phyloP scores from a whole-genome alignment of 1,140 invertebrate genomes.

The Zaprionus ghesquierei region DNA sequence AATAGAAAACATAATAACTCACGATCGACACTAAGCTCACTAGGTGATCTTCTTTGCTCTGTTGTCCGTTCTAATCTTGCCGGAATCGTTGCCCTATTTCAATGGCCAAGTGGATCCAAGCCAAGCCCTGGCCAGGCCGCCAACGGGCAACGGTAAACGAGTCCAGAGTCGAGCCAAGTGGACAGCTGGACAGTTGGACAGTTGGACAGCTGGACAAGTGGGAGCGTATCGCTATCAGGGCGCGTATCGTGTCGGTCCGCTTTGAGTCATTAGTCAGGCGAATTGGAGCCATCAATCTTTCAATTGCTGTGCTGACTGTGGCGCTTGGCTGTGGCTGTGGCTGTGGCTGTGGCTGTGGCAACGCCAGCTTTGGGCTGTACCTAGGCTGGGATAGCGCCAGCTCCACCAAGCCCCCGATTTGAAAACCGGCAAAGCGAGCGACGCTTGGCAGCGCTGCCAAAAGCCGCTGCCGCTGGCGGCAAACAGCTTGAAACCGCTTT shows the following conservation, averaged over 20 bases:
- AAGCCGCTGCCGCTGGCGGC: slow-evolving; percentile 8
- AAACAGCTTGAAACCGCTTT: slow-evolving; percentile 66
- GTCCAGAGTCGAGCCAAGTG: slow-evolving; percentile 1
- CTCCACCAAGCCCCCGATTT: slow-evolving; percentile 37
- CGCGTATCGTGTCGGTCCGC: slow-evolving; percentile 34
- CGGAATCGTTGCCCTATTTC: not conserved
- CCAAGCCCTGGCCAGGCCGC: not conserved
- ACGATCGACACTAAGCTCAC: not conserved
- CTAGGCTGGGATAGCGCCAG: slow-evolving; percentile 23
- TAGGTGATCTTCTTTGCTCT: not conserved
- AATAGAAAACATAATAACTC: not conserved
- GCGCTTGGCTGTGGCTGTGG: not conserved
- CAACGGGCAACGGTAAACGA: slow-evolving; percentile 8
- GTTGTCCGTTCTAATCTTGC: not conserved
- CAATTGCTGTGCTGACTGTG: slow-evolving; percentile 47
- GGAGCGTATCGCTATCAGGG: slow-evolving; percentile 13
- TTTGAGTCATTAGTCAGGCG: slow-evolving; percentile 58
- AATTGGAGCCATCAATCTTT: slow-evolving; percentile 61
- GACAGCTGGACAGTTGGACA: not conserved
- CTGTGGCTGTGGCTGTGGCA: not conserved
- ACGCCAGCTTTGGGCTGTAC: slow-evolving; percentile 14
- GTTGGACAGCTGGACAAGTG: not conserved
- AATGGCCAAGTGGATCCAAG: not conserved
- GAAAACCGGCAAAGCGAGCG: slow-evolving; percentile 61
- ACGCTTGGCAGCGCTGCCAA: slow-evolving; percentile 19